Evolutionary conservation across 2,113 vertebrate species (phyloP).

Genomic region (Boulengeromyrus knoepffleri): DNA sequence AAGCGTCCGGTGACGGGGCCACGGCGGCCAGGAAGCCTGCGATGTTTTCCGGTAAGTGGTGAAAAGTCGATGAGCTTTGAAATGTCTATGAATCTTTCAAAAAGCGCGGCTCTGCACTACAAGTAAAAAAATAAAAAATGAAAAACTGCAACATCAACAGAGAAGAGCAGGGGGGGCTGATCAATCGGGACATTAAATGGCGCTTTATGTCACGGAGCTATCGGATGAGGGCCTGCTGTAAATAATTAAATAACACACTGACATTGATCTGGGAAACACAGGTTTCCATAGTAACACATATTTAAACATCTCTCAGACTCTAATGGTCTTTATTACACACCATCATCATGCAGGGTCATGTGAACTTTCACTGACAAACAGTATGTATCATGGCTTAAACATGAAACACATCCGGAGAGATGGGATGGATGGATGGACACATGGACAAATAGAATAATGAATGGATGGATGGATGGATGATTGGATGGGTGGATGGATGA

Average conservation of each 20-base stretch:
- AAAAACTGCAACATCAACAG: constrained; percentile 20
- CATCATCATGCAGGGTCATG: not conserved
- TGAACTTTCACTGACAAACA: not conserved
- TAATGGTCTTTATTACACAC: not conserved
- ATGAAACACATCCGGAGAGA: not conserved
- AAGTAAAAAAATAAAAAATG: constrained; percentile 5
- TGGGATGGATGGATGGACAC: not conserved
- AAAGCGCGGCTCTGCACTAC: not conserved
- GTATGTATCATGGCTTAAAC: not conserved
- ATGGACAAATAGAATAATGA: not conserved
- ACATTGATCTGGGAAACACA: constrained; percentile 18
- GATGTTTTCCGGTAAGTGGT: constrained; percentile 7
- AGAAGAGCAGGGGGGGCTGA: constrained; percentile 23
- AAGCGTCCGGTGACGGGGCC: not conserved
- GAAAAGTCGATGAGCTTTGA: constrained; percentile 21
- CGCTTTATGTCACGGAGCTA: constrained; percentile 10
- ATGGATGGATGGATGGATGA: not conserved
- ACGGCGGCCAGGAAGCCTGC: not conserved
- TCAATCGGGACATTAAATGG: constrained; percentile 31
- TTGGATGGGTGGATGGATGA: not conserved
- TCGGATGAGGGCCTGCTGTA: not conserved
- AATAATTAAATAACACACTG: constrained; percentile 27
- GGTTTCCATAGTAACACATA: not conserved
- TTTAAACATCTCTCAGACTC: not conserved
- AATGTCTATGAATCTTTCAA: constrained; percentile 26